phyloP scores from a whole-genome alignment of 2,888 invertebrate species.

The Lysandra bellargus region DNA sequence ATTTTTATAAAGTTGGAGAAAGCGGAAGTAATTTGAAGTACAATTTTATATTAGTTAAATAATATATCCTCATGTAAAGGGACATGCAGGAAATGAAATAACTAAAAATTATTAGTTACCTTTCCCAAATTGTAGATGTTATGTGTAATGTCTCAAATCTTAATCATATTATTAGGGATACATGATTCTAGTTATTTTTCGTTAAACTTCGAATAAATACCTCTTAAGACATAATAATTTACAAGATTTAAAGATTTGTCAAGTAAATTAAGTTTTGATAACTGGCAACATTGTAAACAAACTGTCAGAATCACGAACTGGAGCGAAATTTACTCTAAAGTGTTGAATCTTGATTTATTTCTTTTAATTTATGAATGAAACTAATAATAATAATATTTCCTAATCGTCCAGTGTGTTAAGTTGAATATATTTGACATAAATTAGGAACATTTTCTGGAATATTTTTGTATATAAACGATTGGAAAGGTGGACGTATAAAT shows the following conservation, averaged over 20 bases:
- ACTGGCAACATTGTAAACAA: slow-evolving; percentile 48
- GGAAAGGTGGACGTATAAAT: slow-evolving; percentile 12
- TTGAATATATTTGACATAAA: not conserved
- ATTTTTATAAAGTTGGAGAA: too few species aligned
- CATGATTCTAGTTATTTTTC: too few species aligned
- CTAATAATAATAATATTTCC: slow-evolving; percentile 38
- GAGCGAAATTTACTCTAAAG: slow-evolving; percentile 65
- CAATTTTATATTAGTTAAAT: too few species aligned
- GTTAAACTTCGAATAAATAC: not conserved
- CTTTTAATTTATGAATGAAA: slow-evolving; percentile 71
- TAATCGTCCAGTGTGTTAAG: not conserved
- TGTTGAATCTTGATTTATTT: slow-evolving; percentile 49
- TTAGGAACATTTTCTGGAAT: not conserved
- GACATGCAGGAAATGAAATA: too few species aligned
- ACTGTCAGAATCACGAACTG: slow-evolving; percentile 66
- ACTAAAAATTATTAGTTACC: too few species aligned
- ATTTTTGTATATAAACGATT: not conserved
- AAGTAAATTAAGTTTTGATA: not conserved
- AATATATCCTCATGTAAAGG: too few species aligned
- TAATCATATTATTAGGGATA: too few species aligned
- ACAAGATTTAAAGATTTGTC: not conserved
- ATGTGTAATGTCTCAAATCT: too few species aligned
- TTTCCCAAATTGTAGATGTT: too few species aligned
- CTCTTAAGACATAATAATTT: not conserved
- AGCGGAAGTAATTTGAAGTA: too few species aligned